Conservation (phyloP, 2,888 invertebrate genomes). For the Chrysolina americana region DNA sequence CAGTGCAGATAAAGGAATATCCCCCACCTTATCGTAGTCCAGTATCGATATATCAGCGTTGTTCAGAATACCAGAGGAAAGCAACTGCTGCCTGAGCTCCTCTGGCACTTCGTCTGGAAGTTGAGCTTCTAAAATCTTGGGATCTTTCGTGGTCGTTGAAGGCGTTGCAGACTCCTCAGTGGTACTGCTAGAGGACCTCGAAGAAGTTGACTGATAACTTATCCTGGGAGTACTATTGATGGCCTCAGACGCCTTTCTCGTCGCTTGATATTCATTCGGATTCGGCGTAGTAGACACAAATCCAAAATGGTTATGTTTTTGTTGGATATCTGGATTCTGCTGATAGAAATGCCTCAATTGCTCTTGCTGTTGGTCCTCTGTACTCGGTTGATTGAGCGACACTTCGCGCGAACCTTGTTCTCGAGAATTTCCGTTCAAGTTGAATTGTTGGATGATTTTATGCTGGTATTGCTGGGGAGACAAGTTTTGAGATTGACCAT, state of each 20-base stretch:
- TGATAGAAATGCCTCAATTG: conserved; percentile 67
- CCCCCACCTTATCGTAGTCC: conserved; percentile 91
- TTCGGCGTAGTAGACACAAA: conserved; percentile 34
- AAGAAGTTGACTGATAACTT: conserved; percentile 67
- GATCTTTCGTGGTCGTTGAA: conserved; percentile 70
- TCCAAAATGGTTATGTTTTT: conserved; percentile 23
- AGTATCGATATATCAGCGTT: conserved; percentile 90
- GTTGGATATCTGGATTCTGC: conserved; percentile 65
- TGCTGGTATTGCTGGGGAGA: conserved; percentile 47
- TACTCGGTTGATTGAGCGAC: conserved; percentile 18
- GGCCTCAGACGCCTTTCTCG: conserved; percentile 48
- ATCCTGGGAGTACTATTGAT: conserved; percentile 38
- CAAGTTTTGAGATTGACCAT: background rate
- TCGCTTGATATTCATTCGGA: conserved; percentile 37
- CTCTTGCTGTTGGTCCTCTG: conserved; percentile 55
- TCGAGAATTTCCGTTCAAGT: conserved; percentile 45
- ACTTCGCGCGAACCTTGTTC: conserved; percentile 37
- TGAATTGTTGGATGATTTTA: conserved; percentile 60
- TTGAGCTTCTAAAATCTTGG: conserved; percentile 73
- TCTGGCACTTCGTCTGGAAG: conserved; percentile 92
- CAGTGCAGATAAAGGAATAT: conserved; percentile 85
- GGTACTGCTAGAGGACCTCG: conserved; percentile 70
- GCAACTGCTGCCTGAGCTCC: conserved; percentile 84
- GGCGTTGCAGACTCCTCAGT: conserved; percentile 69
- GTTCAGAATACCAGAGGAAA: conserved; percentile 88